Base-by-base conservation (phyloP, 2,888 invertebrate species). In the Chelonus formosanus region DNA sequence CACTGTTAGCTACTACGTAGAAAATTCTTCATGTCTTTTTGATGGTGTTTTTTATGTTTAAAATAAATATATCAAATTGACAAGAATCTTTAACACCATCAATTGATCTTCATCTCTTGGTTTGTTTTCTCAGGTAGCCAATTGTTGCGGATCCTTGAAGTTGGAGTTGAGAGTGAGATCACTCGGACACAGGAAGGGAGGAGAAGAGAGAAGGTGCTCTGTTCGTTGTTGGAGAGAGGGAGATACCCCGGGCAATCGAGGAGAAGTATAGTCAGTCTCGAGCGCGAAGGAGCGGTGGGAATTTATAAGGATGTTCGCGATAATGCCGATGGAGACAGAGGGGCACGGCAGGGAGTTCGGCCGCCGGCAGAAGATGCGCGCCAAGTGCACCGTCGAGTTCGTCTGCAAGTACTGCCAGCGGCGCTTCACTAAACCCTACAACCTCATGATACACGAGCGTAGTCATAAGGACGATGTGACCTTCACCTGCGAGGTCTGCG, bases 341-440 rank as follows among this genome's bases (percentile, higher is more conserved):
- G 83, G 84, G 77, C 84, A 84, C 78, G 82, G 84, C 79, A 81
- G 86, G 77, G 83, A 86, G 74, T 85, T 86, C 87, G 84, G 85
- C 87, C 84, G 89, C 70, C 88, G 89, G 72, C 90, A 90, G 85
- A 91, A 91, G 82, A 84, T 84, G 84, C 83, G 84, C 78, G 80
- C 83, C 82, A 84, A 84, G 80, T 84, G 84, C 80, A 81, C 83
- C 74, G 84, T 83, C 77, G 89, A 98, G 86, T 98, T 97, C 86
- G 97, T 98, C 80, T 98, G 98, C 89, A 95, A 96, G 86, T 98
- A 93, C 86, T 98, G 98, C 87, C 93, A 95, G 82, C 90, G 98
- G 45, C 96, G 97, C 82, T 98, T 98, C 86, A 98, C 97, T 72
- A 98, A 98, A 85, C 96, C 96, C 57, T 98, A 98, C 88, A 98